These are phyloP conservation scores for Philereme transversata DNA, from an alignment of 2,888 invertebrate genomes.

Conservation along the genomic window DNA sequence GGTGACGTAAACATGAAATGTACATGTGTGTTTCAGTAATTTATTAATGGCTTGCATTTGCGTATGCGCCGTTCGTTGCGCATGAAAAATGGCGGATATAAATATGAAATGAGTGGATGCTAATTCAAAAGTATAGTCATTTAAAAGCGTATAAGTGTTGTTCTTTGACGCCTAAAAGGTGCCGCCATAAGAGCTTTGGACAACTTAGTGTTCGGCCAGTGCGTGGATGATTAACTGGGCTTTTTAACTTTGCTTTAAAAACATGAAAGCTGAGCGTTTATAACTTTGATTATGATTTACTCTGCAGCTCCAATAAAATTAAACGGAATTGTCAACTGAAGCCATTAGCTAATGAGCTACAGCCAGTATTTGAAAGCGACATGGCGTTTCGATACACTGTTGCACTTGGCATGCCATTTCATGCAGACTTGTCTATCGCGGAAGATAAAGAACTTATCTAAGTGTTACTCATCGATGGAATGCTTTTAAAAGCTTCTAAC, in stretches of 20 bases:
- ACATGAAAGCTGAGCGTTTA: conserved; percentile 26
- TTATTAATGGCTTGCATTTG: conserved; percentile 78
- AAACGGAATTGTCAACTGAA: not conserved
- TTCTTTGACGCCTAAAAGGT: conserved; percentile 51
- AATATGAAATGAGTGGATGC: conserved; percentile 70
- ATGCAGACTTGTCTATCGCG: conserved; percentile 36
- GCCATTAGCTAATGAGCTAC: not conserved
- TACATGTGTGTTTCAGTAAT: conserved; percentile 72
- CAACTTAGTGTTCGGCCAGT: conserved; percentile 37
- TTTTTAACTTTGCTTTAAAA: conserved; percentile 29
- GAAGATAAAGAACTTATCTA: conserved; percentile 45
- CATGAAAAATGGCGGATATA: conserved; percentile 73
- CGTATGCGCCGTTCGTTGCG: conserved; percentile 69
- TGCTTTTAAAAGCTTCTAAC: conserved; percentile 65
- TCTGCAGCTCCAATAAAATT: not conserved
- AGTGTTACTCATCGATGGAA: conserved; percentile 65
- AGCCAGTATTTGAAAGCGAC: conserved; percentile 10
- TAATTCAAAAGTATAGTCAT: conserved; percentile 68
- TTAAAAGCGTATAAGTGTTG: conserved; percentile 53
- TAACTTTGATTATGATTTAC: conserved; percentile 25
- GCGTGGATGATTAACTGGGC: conserved; percentile 33
- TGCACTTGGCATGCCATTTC: conserved; percentile 19
- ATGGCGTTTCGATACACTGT: conserved; percentile 28
- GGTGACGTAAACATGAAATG: conserved; percentile 60
- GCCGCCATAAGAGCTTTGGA: conserved; percentile 48